These are phyloP conservation scores for Bombus sibiricus DNA, from an alignment of 1,140 invertebrate species.

Conservation along the genomic window DNA sequence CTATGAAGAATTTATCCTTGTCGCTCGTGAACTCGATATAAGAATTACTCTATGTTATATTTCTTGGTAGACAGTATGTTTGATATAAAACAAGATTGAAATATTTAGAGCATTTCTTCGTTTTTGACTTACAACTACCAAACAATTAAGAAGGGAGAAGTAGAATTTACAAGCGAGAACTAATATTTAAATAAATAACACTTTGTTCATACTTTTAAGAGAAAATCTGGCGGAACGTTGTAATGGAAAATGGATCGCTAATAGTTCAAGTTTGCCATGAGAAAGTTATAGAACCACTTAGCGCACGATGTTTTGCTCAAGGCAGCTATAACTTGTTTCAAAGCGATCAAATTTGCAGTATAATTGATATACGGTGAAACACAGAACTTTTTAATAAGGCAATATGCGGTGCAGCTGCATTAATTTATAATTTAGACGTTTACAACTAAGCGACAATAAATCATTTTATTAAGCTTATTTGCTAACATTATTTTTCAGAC, in stretches of 20 bases:
- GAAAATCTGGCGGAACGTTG: neutral
- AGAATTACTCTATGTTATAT: neutral
- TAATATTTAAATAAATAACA: neutral
- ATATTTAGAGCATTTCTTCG: neutral
- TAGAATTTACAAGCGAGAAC: neutral
- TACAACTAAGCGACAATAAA: conserved; percentile 1
- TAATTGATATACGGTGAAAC: conserved; percentile 31
- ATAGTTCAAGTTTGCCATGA: neutral
- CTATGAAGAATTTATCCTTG: neutral
- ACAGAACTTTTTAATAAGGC: conserved; percentile 8
- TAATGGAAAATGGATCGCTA: neutral
- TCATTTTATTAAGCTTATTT: neutral
- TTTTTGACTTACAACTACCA: neutral
- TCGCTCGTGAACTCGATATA: neutral
- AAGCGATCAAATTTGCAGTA: neutral
- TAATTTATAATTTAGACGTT: neutral
- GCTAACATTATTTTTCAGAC: neutral
- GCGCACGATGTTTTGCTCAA: neutral
- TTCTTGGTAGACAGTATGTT: neutral
- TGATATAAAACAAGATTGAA: neutral
- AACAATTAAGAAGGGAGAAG: too few relatives aligned
- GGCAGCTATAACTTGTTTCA: neutral
- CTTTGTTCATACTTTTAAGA: neutral
- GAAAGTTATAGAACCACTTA: neutral
- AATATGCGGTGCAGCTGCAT: conserved; percentile 13